Base-by-base conservation (phyloP, 2,888 invertebrate species). In the Macrosiphum euphorbiae region DNA sequence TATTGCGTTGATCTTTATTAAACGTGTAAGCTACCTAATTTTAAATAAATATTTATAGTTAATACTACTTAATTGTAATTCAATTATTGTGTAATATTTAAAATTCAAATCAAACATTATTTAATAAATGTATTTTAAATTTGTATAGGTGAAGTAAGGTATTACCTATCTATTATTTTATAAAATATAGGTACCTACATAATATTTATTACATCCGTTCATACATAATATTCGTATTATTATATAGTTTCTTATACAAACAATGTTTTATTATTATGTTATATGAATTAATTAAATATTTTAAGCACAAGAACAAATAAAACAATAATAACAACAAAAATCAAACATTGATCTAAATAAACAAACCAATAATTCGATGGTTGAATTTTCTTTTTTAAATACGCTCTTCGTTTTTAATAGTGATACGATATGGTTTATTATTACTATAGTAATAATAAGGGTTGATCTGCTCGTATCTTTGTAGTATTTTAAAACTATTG, bases 401-500 rank as follows among this genome's bases (percentile, higher is more conserved):
- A 8, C 20, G 0, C 20, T 78, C 3, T 78, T 35, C 16, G 20
- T 35, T 78, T 26, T 20, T n/a, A 86, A 28, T 5, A 86, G 58
- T 50, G 11, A 44, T 47, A 5, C 10, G 16, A 47, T 28, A 4
- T 47, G 16, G 35, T 78, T 35, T 26, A 41, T 84, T 20, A 52
- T 90, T 24, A 55, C 24, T 0, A 55, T 8, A 58, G 26, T 58
- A 41, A 41, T 52, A 52, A 84, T 91, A 41, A 84, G 7, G 10
- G 52, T 84, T 55, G 52, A 91, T 55, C 11, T 84, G 11, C 61
- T 67, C 20, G 90, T 90, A 78, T 55, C 47, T 52, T 11, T 41
- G 78, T 84, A 90, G 13, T 78, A 84, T 84, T 52, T 52, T 91
- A 28, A 50, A n/a, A 89, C 8, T 61, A 89, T 44, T 61, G 28